Base-by-base conservation (phyloP, 2,113 vertebrate genomes). In the Eretmochelys imbricata region DNA sequence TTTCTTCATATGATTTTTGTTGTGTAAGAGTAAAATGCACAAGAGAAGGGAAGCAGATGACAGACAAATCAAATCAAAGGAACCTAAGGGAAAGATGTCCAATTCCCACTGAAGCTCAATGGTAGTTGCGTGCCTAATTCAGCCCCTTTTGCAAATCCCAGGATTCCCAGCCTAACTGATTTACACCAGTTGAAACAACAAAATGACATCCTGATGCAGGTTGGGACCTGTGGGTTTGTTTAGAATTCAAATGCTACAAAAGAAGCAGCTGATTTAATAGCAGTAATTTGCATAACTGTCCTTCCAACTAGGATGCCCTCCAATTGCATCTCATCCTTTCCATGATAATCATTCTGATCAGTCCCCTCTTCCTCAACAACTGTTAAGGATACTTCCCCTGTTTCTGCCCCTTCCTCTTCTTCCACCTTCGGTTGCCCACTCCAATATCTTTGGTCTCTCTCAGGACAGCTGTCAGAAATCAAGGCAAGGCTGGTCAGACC, bases 391-490 rank as follows among this genome's bases (percentile, higher is more conserved):
- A 19, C 54, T 82, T 69, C 38, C 72, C 8, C 4, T 8, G 13
- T 90, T 72, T 84, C 46, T 16, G 2, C 11, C 4, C n/a, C n/a
- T 59, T 53, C 20, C 2, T 13, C 42, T 50, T 27, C 27, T 46
- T 55, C 82, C 4, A 6, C 31, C 5, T 20, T 42, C 2, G 0
- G 0, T 38, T 35, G 7, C 6, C 16, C 4, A 38, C 31, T 62
- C 75, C 59, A 48, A 11, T n/a, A 48, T 19, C 8, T 84, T 38
- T 81, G 24, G 5, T 42, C 11, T 76, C 38, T 42, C 22, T 46
- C 38, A 46, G 25, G 42, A 29, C 12, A 48, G 25, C 25, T 27
- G 75, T 16, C 75, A 72, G 65, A 38, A 72, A 72, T 38, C n/a
- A 38, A 38, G 19, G 17, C 19, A 72, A 72, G n/a, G 17, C 17